Conservation (phyloP, 1,140 invertebrate genomes). For the Theocolax elegans region DNA sequence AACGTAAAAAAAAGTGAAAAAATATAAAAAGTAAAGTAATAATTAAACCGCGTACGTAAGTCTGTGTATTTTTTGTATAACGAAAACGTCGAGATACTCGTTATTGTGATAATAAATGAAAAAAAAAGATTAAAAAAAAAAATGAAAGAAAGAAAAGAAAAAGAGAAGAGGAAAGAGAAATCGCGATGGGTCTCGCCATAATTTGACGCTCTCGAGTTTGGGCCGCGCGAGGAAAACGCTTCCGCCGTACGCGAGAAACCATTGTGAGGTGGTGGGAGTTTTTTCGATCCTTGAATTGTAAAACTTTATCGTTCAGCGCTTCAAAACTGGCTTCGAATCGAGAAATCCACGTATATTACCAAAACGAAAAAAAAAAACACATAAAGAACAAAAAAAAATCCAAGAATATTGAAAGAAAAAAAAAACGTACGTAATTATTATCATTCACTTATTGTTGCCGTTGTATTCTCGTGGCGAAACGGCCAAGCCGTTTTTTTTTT, state of each 20-base stretch:
- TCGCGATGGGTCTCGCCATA: conserved; percentile 16
- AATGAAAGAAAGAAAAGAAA: too few species aligned
- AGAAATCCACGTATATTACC: neutral
- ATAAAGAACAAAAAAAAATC: neutral
- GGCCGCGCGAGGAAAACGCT: conserved; percentile 24
- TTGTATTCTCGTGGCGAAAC: conserved; percentile 3
- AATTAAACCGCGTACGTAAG: neutral
- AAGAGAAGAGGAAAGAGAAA: too few species aligned
- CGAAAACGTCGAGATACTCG: conserved; percentile 25
- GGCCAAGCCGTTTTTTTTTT: conserved; percentile 14
- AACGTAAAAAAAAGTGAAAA: neutral
- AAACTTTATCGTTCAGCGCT: conserved; percentile 17
- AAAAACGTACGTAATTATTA: conserved; percentile 5
- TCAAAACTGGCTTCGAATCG: conserved; percentile 9
- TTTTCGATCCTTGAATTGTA: conserved; percentile 25
- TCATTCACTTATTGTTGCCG: too few species aligned
- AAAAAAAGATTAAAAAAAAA: too few species aligned
- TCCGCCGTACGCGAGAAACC: conserved; percentile 3
- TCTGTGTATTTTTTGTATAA: conserved; percentile 37
- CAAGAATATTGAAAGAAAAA: neutral
- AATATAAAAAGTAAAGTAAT: too few species aligned
- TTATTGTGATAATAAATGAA: conserved; percentile 39
- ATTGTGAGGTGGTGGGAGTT: neutral
- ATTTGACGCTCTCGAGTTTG: conserved; percentile 21
- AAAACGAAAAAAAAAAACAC: neutral